Evolutionary conservation across 2,888 invertebrate species (phyloP), one percentile per base, ranked within the genome.

Genomic region (Drosophila mimica): DNA sequence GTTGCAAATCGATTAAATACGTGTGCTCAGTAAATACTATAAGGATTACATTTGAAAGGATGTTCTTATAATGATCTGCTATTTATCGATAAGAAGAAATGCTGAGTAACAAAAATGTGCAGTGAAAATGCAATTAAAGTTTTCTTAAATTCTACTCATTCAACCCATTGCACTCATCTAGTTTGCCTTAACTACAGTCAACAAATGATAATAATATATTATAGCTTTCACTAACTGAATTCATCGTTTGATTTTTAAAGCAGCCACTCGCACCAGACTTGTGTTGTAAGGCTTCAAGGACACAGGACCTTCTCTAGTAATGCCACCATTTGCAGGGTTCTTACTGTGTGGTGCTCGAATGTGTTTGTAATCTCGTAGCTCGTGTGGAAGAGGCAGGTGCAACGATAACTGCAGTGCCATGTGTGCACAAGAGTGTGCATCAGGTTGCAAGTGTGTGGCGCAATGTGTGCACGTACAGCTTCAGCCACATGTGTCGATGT

Each of bases 341-440:
- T 51, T 43, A 48, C 25, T 48, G 4, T 25, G 40, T 20, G 43
- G 7, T 38, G 57, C 59, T 51, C 34, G 28, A 54, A 53, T 60
- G 79, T 64, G 61, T 70, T 74, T 79, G 66, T 28, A 40, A 76
- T 61, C 43, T 54, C 52, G 61, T 30, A 49, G 30, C 33, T 48
- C 48, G 31, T 31, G 20, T 48, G 60, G n/a, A 40, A 33, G 25
- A 56, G 69, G 65, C 58, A 59, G 48, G 11, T 43, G 62, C 40
- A 69, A 48, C 74, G 63, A 66, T 76, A 64, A 57, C 67, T 60
- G 59, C 76, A 62, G 36, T 57, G 70, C 15, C 54, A 65, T 56
- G 38, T 43, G 56, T 69, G 56, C 53, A 61, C 34, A 31, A 60
- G 53, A 25, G 36, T 38, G 40, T 62, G 67, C 15, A 43, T 63